A percentile compares a stretch with the other conserved stretches of the same genome.
These are phyloP conservation scores for Antechinus flavipes DNA, from an alignment of 2,113 vertebrate genomes.

Conservation along the genomic window DNA sequence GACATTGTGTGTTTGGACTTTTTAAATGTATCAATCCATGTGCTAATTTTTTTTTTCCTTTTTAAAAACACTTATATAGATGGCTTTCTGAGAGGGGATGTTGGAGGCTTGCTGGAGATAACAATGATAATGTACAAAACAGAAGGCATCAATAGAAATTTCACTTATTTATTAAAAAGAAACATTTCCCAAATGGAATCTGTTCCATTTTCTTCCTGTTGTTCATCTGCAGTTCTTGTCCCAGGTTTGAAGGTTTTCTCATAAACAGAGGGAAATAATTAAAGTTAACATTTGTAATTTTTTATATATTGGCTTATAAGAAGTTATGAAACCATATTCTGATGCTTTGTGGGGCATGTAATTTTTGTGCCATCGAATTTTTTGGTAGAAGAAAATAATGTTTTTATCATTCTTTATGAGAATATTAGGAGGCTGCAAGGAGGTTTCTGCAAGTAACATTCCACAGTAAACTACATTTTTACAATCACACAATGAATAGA, in stretches of 20 bases:
- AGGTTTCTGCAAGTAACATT: not conserved
- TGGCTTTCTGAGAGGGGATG: not conserved
- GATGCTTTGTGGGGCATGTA: not conserved
- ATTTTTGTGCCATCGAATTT: not conserved
- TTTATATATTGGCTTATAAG: not conserved
- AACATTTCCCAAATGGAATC: not conserved
- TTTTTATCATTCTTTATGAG: not conserved
- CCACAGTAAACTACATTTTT: not conserved
- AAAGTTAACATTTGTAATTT: not conserved
- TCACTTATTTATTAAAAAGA: conserved; percentile 11
- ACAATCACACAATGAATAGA: not conserved
- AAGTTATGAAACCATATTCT: not conserved
- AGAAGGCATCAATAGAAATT: not conserved
- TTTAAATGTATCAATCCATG: not conserved
- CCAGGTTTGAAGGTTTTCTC: not conserved
- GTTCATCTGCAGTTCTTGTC: not conserved
- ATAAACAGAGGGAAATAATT: not conserved
- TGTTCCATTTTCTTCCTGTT: not conserved
- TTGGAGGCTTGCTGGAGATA: not conserved
- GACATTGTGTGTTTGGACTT: not conserved
- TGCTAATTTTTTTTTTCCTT: not conserved
- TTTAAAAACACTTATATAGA: not conserved
- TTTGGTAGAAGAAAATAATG: not conserved
- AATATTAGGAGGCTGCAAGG: not conserved
- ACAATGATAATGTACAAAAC: not conserved